Conservation (phyloP, 2,797 vertebrate genomes). For the Pseudotriccus pelzelni region DNA sequence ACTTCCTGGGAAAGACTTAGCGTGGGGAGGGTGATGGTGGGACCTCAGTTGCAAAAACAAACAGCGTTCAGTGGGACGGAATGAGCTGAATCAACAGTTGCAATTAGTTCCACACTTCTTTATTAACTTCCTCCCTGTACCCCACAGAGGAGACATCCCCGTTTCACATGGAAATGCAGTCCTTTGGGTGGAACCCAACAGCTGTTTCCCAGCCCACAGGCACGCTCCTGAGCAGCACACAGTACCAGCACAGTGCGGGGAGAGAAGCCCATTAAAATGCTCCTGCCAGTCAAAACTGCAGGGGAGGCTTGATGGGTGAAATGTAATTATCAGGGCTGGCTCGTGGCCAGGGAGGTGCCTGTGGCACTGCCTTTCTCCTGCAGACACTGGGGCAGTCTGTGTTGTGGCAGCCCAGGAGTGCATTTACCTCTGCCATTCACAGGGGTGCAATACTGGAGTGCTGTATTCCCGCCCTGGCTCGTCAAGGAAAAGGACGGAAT, state of each 20-base stretch:
- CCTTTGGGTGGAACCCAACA: not conserved
- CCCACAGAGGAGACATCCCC: not conserved
- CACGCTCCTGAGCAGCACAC: not conserved
- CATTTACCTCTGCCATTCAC: not conserved
- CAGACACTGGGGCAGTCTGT: not conserved
- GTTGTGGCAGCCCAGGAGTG: not conserved
- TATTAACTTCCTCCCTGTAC: not conserved
- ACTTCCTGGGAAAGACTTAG: not conserved
- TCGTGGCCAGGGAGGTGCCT: not conserved
- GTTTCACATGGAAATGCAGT: not conserved
- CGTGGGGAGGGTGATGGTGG: not conserved
- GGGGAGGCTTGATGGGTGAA: not conserved
- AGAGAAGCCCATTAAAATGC: not conserved
- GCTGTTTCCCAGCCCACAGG: not conserved
- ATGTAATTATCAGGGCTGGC: not conserved
- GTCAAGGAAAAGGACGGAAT: not conserved
- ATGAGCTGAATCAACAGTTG: not conserved
- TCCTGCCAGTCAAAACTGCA: not conserved
- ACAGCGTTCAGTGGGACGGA: not conserved
- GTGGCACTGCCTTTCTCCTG: not conserved
- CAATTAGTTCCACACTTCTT: not conserved
- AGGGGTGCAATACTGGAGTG: not conserved
- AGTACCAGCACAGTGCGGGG: not conserved
- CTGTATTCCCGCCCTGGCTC: not conserved
- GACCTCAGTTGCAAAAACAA: not conserved